Percentiles rank a stretch among this genome's conserved stretches.
Evolutionary conservation across 2,797 vertebrate species (phyloP).

Genomic region (Sebastes dallii): DNA sequence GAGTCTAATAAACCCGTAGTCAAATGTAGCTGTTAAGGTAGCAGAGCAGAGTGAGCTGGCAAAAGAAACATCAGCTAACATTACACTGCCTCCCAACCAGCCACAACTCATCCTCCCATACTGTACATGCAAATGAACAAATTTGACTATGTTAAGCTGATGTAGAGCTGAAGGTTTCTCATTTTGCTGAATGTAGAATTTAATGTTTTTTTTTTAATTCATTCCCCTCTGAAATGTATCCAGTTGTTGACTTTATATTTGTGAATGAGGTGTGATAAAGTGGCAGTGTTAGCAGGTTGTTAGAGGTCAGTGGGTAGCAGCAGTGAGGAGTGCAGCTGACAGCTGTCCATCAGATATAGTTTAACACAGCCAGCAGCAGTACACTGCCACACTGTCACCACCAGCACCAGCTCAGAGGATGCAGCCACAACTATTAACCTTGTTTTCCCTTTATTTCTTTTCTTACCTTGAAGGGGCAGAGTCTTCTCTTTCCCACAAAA

Average conservation of each 20-base stretch:
- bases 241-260: background rate
- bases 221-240: background rate
- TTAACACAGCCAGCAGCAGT: slow-evolving; percentile 79
- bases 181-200: background rate
- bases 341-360: slow-evolving; percentile 67
- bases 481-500: slow-evolving; percentile 47
- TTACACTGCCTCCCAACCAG: slow-evolving; percentile 89
- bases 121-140: slow-evolving; percentile 8
- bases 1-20: background rate
- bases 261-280: background rate
- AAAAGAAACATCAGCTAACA: slow-evolving; percentile 86
- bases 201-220: rapidly evolving
- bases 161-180: background rate
- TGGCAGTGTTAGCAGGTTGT: background rate
- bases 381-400: slow-evolving; percentile 80
- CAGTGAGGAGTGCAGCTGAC: slow-evolving; percentile 79
- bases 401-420: background rate
- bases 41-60: slow-evolving; percentile 82
- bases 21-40: slow-evolving; percentile 73
- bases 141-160: slow-evolving; percentile 11
- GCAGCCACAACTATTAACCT: background rate
- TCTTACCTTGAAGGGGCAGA: slow-evolving; percentile 30
- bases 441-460: slow-evolving; percentile 43
- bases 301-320: slow-evolving; percentile 31
- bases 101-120: background rate